A percentile compares a stretch with the other conserved stretches of the same genome.
Evolutionary conservation across 2,888 invertebrate genomes (phyloP).

Genomic region (Cephus spinipes): DNA sequence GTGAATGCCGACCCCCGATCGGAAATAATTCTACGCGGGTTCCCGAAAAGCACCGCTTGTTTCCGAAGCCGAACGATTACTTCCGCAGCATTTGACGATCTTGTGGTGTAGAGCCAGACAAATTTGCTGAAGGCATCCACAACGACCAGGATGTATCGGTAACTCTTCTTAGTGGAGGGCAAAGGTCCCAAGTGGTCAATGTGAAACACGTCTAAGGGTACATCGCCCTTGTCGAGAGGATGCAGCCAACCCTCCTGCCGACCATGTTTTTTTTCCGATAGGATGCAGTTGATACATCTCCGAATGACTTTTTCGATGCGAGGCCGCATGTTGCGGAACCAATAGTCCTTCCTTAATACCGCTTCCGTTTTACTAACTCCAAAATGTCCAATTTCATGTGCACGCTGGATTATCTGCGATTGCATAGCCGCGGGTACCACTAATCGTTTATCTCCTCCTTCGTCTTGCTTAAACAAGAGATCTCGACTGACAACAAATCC

Average conservation of each 20-base stretch:
- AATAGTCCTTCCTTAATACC: conserved; percentile 45
- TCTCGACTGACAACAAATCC: conserved; percentile 16
- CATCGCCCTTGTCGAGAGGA: conserved; percentile 12
- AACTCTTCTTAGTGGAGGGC: conserved; percentile 20
- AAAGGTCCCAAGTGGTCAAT: conserved; percentile 21
- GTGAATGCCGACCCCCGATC: conserved; percentile 26
- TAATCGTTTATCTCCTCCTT: conserved; percentile 21
- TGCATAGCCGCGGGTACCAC: conserved; percentile 55
- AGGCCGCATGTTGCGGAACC: conserved; percentile 28
- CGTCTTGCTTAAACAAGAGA: conserved; percentile 13
- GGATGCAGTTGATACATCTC: not conserved
- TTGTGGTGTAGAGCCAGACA: conserved; percentile 24
- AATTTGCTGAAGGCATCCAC: conserved; percentile 26
- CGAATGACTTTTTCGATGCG: not conserved
- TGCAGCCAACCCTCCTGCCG: not conserved
- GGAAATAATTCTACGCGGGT: conserved; percentile 22
- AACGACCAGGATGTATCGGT: conserved; percentile 20
- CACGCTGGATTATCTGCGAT: conserved; percentile 50
- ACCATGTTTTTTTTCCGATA: not conserved
- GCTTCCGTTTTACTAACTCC: conserved; percentile 43
- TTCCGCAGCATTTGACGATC: conserved; percentile 23
- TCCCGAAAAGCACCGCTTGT: conserved; percentile 26
- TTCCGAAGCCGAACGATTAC: conserved; percentile 14
- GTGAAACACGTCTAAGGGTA: conserved; percentile 21
- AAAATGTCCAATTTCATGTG: conserved; percentile 57